A percentile compares a stretch with the other conserved stretches of the same genome.
Conservation (phyloP, 2,113 vertebrate genomes). For the Mionectes macconnelli region DNA sequence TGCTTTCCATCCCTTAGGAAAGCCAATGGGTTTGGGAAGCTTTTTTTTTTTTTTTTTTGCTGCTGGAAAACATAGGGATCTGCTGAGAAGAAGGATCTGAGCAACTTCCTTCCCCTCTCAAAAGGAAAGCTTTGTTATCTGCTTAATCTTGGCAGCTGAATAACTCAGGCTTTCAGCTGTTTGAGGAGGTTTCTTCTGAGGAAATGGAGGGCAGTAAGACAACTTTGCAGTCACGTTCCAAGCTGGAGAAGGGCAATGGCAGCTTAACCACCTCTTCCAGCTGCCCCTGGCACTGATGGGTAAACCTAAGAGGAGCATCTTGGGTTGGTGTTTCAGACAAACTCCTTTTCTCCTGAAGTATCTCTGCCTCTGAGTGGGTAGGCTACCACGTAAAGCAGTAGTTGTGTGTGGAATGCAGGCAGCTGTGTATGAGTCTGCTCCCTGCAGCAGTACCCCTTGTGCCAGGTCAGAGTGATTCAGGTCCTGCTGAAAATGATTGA, state of each 20-base stretch:
- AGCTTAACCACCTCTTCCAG: neutral
- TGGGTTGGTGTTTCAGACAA: neutral
- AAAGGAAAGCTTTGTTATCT: neutral
- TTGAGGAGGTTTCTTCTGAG: neutral
- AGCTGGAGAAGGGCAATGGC: neutral
- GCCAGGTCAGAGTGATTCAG: neutral
- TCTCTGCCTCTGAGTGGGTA: neutral
- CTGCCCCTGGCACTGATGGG: neutral
- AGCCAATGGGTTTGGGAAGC: neutral
- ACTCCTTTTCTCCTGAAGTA: neutral
- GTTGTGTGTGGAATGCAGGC: neutral
- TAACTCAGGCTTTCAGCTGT: neutral
- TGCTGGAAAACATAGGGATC: neutral
- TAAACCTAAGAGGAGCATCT: neutral
- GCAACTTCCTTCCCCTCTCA: neutral
- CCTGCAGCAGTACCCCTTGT: neutral
- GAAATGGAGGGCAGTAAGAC: neutral
- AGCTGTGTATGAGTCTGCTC: neutral
- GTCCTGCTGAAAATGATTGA: neutral
- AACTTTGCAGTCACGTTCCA: neutral
- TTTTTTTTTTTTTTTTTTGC: neutral
- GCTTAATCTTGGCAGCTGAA: neutral
- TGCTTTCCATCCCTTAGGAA: neutral
- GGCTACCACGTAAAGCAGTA: neutral
- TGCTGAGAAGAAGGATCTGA: neutral